A percentile compares a stretch with the other conserved stretches of the same genome.
Evolutionary conservation across 92 coral and sea anemone genomes (phyloP).

Genomic region (Epizoanthus stellaris): DNA sequence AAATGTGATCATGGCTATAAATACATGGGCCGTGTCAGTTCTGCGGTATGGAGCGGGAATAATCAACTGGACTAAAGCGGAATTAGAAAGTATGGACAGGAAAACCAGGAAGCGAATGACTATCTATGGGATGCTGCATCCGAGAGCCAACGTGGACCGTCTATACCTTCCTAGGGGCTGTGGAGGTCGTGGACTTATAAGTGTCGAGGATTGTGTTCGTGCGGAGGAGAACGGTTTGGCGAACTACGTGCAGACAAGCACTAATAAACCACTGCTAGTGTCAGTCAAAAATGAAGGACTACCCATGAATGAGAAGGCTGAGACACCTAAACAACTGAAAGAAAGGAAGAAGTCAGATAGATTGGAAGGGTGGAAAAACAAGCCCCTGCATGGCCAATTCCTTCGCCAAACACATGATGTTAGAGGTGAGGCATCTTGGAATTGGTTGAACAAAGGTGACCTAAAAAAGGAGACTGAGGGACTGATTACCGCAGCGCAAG

Average conservation of each 20-base stretch:
- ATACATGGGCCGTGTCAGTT: conserved; percentile 59
- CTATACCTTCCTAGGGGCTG: conserved; percentile 40
- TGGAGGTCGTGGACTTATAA: conserved; percentile 55
- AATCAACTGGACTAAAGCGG: conserved; percentile 51
- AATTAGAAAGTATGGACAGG: conserved; percentile 52
- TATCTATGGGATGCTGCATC: conserved; percentile 47
- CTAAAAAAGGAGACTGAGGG: conserved; percentile 48
- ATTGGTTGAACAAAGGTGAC: conserved; percentile 53
- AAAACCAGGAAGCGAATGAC: conserved; percentile 57
- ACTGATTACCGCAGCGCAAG: conserved; percentile 46
- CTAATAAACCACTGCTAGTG: conserved; percentile 1
- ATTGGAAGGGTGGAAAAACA: conserved; percentile 39
- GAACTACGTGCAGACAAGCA: conserved; percentile 35
- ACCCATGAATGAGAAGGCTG: conserved; percentile 24
- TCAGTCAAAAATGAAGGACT: conserved; percentile 42
- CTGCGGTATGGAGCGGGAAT: conserved; percentile 52
- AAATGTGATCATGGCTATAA: conserved; percentile 42
- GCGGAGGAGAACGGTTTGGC: conserved; percentile 49
- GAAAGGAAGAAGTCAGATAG: conserved; percentile 36
- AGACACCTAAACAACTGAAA: conserved; percentile 34
- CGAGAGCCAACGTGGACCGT: conserved; percentile 48
- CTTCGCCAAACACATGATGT: conserved; percentile 41
- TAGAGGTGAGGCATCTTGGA: conserved; percentile 41
- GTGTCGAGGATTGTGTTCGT: conserved; percentile 43
- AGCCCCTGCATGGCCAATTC: conserved; percentile 46